A percentile compares a stretch with the other conserved stretches of the same genome.
These are phyloP conservation scores for Parotocinclus haroldoi DNA, from an alignment of 2,797 vertebrate species.

Conservation along the genomic window DNA sequence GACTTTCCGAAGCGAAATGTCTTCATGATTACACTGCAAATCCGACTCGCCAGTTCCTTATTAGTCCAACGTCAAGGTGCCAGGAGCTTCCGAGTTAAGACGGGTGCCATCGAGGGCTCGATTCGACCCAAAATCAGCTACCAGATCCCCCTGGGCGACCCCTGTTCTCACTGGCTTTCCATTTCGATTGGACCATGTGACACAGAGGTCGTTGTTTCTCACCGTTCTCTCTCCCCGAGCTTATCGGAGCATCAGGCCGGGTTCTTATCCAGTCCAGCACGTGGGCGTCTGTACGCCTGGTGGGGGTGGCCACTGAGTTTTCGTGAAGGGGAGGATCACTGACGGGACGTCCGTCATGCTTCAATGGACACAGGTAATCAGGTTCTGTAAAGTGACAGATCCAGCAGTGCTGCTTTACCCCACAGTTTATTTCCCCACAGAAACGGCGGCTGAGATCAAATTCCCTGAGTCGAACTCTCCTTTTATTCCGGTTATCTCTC, in stretches of 20 bases:
- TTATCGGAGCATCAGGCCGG: conserved; percentile 67
- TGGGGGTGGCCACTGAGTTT: conserved; percentile 67
- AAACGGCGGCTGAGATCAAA: conserved; percentile 18
- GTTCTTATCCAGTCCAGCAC: conserved; percentile 72
- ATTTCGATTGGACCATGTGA: too few species aligned
- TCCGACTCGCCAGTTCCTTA: too few species aligned
- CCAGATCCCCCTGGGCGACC: too few species aligned
- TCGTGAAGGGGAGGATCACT: conserved; percentile 64
- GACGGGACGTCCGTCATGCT: conserved; percentile 77
- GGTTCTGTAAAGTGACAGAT: conserved; percentile 81
- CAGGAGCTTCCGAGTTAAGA: too few species aligned
- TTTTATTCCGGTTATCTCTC: background rate
- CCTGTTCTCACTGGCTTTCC: too few species aligned
- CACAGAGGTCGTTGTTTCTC: background rate
- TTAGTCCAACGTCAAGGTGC: too few species aligned
- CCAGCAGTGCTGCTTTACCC: conserved; percentile 39
- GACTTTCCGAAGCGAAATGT: too few species aligned
- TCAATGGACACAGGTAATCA: conserved; percentile 84
- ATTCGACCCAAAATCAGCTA: too few species aligned
- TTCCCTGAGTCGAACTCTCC: conserved; percentile 9
- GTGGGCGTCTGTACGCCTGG: conserved; percentile 55
- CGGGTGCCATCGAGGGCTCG: too few species aligned
- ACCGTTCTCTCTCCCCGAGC: conserved; percentile 59
- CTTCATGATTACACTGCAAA: too few species aligned
- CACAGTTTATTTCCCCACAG: conserved; percentile 1